Base-by-base conservation (phyloP, 2,888 invertebrate genomes). In the Drosophila anomelani region DNA sequence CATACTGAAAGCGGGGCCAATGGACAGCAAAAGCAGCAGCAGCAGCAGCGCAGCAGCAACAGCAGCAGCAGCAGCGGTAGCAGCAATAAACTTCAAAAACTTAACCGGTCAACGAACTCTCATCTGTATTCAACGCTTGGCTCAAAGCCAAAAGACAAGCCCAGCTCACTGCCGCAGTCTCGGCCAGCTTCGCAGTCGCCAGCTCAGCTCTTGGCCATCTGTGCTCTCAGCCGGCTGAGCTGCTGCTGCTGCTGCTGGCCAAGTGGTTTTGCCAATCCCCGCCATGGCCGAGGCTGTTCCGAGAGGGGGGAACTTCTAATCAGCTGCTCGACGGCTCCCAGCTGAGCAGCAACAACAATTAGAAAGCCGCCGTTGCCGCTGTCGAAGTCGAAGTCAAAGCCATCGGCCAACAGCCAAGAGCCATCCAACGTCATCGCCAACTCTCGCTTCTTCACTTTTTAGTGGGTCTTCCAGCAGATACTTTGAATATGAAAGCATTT, bases 1-100 rank as follows among this genome's bases (percentile, higher is more conserved):
- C 82, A 82, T 85, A 88, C 85, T 81, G 84, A 84, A 87, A 83
- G 88, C 78, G 68, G 49, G 77, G 86, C 81, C 80, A 80, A 78
- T 64, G 68, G 66, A 72, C 73, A 70, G 76, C 81, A 84, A 80
- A 82, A 75, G 63, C 75, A 69, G 71, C 76, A 59, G 74, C 67
- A 70, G 66, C 73, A 70, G 75, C 81, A 84, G 81, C 85, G 56
- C 75, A 69, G 71, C 76, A 59, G 74, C 67, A 70, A 62, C 71
- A 59, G 72, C 74, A 67, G 61, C 74, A 58, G 74, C 63, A 59
- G 72, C 75, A 64, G 69, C 74, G 53, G 73, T 61, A 67, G 68
- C 70, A 68, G 81, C 82, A 75, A 80, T 80, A 82, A 81, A 82
- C 85, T 81, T 82, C 80, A 81, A 82, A 82, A 69, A 73, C 59